These are phyloP conservation scores for Cephalopholis sonnerati DNA, from an alignment of 2,113 vertebrate species.

Conservation along the genomic window DNA sequence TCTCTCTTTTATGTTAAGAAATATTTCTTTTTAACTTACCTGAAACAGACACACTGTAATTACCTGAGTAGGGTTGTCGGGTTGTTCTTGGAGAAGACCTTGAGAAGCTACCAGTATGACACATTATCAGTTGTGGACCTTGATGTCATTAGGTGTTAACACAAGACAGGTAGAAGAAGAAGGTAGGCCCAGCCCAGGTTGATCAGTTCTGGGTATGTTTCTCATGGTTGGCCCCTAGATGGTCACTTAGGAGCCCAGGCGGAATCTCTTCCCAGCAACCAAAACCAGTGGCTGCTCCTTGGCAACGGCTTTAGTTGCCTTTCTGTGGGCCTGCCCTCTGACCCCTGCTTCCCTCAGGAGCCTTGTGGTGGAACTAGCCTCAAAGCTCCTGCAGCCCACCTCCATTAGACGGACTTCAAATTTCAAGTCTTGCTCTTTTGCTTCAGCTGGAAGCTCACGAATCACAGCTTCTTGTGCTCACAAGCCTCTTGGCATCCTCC, in stretches of 20 bases:
- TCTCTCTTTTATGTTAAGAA: constrained; percentile 30
- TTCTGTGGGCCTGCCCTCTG: neutral
- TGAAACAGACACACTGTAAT: neutral
- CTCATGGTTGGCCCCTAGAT: too few relatives aligned
- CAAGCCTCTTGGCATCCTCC: too few relatives aligned
- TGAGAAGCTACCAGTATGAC: too few relatives aligned
- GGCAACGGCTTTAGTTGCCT: neutral
- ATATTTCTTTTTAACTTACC: constrained; percentile 29
- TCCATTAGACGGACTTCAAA: neutral
- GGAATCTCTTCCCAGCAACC: neutral
- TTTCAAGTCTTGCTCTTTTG: neutral
- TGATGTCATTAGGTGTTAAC: too few relatives aligned
- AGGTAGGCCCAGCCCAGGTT: too few relatives aligned
- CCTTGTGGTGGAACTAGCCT: neutral
- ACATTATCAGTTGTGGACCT: too few relatives aligned
- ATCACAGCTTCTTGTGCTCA: too few relatives aligned
- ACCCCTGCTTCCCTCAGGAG: neutral
- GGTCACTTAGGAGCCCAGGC: neutral
- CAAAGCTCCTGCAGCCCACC: neutral
- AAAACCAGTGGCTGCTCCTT: neutral
- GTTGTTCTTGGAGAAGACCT: too few relatives aligned
- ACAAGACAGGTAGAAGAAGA: too few relatives aligned
- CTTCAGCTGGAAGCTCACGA: neutral
- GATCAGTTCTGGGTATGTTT: too few relatives aligned
- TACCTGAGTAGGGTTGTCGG: too few relatives aligned